Conservation (phyloP, 2,113 vertebrate species). For the Odontophorus gujanensis region DNA sequence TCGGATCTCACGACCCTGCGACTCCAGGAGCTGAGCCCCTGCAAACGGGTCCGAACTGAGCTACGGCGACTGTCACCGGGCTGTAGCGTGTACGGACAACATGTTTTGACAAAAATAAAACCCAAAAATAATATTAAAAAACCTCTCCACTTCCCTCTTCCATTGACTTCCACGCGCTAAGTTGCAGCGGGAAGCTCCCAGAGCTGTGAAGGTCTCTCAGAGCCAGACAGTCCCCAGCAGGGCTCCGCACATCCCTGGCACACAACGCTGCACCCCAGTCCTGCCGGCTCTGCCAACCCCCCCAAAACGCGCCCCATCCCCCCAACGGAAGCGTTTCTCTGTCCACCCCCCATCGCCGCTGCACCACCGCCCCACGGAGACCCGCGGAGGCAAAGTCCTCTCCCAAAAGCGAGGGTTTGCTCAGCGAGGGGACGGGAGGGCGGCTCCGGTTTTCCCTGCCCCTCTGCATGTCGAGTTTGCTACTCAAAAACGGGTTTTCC, state of each 20-base stretch:
- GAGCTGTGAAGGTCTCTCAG: not conserved
- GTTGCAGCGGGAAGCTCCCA: not conserved
- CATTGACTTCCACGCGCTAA: not conserved
- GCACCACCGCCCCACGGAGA: not conserved
- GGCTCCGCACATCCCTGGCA: not conserved
- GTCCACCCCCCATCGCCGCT: not conserved
- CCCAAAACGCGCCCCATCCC: no score
- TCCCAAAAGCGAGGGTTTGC: not conserved
- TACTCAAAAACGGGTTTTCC: slow-evolving; percentile 62
- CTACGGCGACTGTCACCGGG: not conserved
- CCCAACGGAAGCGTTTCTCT: not conserved
- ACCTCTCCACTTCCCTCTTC: not conserved
- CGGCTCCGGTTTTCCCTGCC: slow-evolving; percentile 5
- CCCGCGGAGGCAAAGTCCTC: not conserved
- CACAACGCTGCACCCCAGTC: not conserved
- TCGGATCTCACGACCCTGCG: not conserved
- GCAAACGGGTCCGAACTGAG: slow-evolving; percentile 4
- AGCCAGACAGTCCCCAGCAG: not conserved
- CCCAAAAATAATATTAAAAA: not conserved
- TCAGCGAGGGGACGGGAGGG: not conserved
- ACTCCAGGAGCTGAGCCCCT: slow-evolving; percentile 12
- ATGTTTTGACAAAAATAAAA: not conserved
- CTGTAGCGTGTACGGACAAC: not conserved
- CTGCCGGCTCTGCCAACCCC: no score
- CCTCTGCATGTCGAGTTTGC: slow-evolving; percentile 33